Evolutionary conservation across 2,888 invertebrate species (phyloP).

Genomic region (Polyploca ridens): DNA sequence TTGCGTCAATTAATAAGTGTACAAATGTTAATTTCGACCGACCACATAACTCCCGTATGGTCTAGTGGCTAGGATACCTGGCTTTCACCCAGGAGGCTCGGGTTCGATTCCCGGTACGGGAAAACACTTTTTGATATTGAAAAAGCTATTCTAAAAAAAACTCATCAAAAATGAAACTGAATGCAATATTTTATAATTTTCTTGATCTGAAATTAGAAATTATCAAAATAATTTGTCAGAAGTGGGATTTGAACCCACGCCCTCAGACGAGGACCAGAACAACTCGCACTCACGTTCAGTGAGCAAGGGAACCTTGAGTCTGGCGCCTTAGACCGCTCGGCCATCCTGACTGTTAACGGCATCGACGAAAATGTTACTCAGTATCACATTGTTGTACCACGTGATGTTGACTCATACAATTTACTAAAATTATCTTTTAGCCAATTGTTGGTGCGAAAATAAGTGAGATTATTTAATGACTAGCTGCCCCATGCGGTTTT

Average conservation of each 20-base stretch:
- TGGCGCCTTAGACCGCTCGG: conserved; percentile 12
- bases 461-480: no score
- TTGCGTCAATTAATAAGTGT: no score
- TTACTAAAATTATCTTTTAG: no score
- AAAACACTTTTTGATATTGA: conserved; percentile 53
- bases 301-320: conserved; percentile 13
- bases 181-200: background rate
- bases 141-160: no score
- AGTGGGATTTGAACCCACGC: conserved; percentile 89
- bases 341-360: background rate
- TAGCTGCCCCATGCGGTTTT: no score
- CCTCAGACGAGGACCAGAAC: conserved; percentile 86
- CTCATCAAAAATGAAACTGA: background rate
- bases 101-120: conserved; percentile 86
- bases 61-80: conserved; percentile 90
- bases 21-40: background rate
- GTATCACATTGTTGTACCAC: no score
- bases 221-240: conserved; percentile 80
- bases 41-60: conserved; percentile 59
- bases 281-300: background rate
- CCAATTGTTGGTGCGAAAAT: no score
- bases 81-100: conserved; percentile 88
- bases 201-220: conserved; percentile 14
- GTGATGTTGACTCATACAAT: no score
- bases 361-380: background rate